These are phyloP conservation scores for Psix sp. DNA, from an alignment of 1,140 invertebrate species.

Conservation along the genomic window DNA sequence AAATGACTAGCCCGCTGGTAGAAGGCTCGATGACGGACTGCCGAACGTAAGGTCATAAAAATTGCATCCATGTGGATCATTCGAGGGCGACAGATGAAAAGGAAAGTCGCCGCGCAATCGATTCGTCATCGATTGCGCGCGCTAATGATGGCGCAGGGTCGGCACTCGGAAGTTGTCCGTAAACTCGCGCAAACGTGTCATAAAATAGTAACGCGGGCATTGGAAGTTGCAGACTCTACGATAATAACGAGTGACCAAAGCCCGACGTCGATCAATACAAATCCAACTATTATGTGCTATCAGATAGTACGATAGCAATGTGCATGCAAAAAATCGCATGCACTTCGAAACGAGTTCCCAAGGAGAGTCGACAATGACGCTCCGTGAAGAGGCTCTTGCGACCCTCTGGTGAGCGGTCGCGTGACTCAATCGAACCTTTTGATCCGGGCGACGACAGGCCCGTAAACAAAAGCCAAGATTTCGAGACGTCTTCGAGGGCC, in stretches of 20 bases:
- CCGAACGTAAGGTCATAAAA: too few relatives aligned
- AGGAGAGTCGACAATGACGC: too few relatives aligned
- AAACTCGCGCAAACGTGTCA: constrained; percentile 40
- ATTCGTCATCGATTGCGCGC: constrained; percentile 26
- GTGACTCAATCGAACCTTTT: constrained; percentile 46
- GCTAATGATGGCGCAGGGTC: constrained; percentile 28
- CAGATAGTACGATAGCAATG: constrained; percentile 30
- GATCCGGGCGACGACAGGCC: constrained; percentile 39
- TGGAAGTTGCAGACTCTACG: constrained; percentile 46
- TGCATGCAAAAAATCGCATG: constrained; percentile 2
- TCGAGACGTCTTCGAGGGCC: not conserved
- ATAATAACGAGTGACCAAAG: constrained; percentile 48
- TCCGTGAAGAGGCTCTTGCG: too few relatives aligned
- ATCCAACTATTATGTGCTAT: constrained; percentile 55
- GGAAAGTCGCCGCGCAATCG: constrained; percentile 31
- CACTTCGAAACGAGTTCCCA: too few relatives aligned
- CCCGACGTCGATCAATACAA: constrained; percentile 50
- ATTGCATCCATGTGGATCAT: not conserved
- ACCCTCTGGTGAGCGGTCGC: too few relatives aligned
- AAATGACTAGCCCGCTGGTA: constrained; percentile 23
- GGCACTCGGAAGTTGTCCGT: constrained; percentile 30
- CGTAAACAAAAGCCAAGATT: constrained; percentile 32
- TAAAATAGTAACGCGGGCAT: constrained; percentile 52
- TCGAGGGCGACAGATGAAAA: constrained; percentile 25
- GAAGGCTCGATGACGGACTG: too few relatives aligned